Evolutionary conservation across 2,888 invertebrate species (phyloP), one percentile per base, ranked within the genome.

Genomic region (Andrena fulva): DNA sequence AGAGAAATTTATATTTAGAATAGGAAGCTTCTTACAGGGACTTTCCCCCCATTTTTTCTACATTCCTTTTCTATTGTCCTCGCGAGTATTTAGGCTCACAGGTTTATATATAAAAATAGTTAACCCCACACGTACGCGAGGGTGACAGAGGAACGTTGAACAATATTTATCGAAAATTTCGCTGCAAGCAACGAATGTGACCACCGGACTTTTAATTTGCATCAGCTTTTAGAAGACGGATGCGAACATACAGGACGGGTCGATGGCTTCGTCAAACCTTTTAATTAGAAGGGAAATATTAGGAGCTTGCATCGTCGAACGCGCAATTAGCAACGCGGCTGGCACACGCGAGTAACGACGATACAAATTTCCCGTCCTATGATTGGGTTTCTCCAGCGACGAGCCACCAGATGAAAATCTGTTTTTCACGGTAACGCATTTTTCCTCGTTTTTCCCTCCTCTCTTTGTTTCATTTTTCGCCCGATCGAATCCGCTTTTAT

Each of bases 401-500:
- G 27, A 69, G 16, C 77, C 29, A 52, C 42, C 52, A 60, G 48
- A 78, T 62, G 48, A 75, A 80, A 73, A 73, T 73, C 70, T 62
- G 67, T 20, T 74, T 75, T 80, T 54, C 50, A 29, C 31, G 8
- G 16, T n/a, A 48, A 69, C 63, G 27, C 63, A 68, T 62, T 73
- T 75, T 60, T 33, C 66, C 60, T 66, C 56, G 54, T 72, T 82
- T 80, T 77, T 74, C 56, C 42, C 42, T 16, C 16, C 5, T 42
- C 42, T 12, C 2, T 3, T 16, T 42, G 16, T 42, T 42, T 16
- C 42, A 42, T 42, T 42, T 42, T 5, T 71, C 73, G 62, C 60
- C 33, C 77, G 70, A 82, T 60, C 66, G 73, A 59, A 83, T 73
- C 35, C 82, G 66, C 69, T 82, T 74, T 81, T 81, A 69, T 77